Evolutionary conservation across 2,888 invertebrate species (phyloP), one percentile per base, ranked within the genome.

Genomic region (Ormyrus thymus): DNA sequence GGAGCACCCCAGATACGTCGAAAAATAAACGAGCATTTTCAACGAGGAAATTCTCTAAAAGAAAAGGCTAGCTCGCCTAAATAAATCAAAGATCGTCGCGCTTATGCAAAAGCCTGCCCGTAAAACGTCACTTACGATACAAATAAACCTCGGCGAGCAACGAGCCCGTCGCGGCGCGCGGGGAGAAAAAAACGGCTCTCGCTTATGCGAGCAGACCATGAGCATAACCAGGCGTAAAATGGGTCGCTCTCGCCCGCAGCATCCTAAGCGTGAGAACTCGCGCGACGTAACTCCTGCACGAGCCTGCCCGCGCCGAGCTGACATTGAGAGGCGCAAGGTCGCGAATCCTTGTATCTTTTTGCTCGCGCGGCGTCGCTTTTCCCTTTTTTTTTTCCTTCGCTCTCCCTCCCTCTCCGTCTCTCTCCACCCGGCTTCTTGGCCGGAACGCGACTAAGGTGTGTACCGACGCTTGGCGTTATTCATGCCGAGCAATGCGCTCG

Each of bases 251-350:
- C 66, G 70, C 55, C 51, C 53, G 76, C 79, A 76, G 76, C 79
- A 80, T 80, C 79, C 69, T 53, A 64, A 84, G 82, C 89, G 89
- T 89, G 89, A 86, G 89, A 89, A 89, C 80, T 76, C 84, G 81
- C 78, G 76, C 76, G 72, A 80, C 62, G 76, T 75, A 76, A 76
- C 58, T 48, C 51, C 9, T 55, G 48, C 66, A 56, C 29, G 4
- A 6, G 15, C 6, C 13, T 10, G 9, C 9, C 5, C 43, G 45
- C 7, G 6, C 9, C 51, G 0, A 8, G 7, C 53, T 62, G 87
- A 86, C 87, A 87, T 88, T 86, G 88, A 85, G 83, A 82, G 82
- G 82, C 86, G 43, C 79, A 89, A 89, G 89, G 88, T 84, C 85
- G 83, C 48, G 15, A 45, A n/a, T 59, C 53, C 62, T 74, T 69